These are phyloP conservation scores for Amiota minor DNA, from an alignment of 2,888 invertebrate genomes.

Conservation along the genomic window DNA sequence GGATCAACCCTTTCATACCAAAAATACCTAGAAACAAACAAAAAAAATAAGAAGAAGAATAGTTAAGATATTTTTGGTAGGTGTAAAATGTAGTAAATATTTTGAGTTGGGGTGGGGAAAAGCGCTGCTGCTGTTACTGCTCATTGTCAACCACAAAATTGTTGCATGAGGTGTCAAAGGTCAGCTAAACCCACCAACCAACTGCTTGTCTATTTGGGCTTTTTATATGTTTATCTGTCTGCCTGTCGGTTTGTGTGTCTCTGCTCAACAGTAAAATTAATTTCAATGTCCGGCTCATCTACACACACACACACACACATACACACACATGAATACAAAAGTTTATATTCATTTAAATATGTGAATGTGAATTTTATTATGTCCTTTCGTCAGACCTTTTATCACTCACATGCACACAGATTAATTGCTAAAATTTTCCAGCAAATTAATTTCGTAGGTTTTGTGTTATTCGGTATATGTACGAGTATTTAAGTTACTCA, in stretches of 20 bases:
- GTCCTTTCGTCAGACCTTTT: slow-evolving; percentile 41
- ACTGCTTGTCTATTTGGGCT: slow-evolving; percentile 3
- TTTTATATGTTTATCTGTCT: slow-evolving; percentile 26
- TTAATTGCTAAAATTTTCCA: slow-evolving; percentile 72
- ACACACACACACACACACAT: slow-evolving; percentile 19
- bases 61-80: slow-evolving; percentile 23
- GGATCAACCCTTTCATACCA: slow-evolving; percentile 10
- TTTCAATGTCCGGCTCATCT: slow-evolving; percentile 57
- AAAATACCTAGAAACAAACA: slow-evolving; percentile 21
- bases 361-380: slow-evolving; percentile 43
- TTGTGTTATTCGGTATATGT: slow-evolving; percentile 38
- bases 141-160: slow-evolving; percentile 71
- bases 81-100: slow-evolving; percentile 43
- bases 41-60: slow-evolving; percentile 15
- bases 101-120: slow-evolving; percentile 21
- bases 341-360: no score
- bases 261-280: slow-evolving; percentile 54
- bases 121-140: slow-evolving; percentile 37
- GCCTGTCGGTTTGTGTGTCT: slow-evolving; percentile 21
- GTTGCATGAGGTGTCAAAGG: slow-evolving; percentile 72
- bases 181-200: slow-evolving; percentile 39
- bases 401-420: slow-evolving; percentile 44
- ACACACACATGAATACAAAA: no score
- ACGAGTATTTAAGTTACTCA: slow-evolving; percentile 36
- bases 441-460: slow-evolving; percentile 66